These are phyloP conservation scores for Conus betulinus DNA, from an alignment of 1,140 invertebrate genomes.

Conservation along the genomic window DNA sequence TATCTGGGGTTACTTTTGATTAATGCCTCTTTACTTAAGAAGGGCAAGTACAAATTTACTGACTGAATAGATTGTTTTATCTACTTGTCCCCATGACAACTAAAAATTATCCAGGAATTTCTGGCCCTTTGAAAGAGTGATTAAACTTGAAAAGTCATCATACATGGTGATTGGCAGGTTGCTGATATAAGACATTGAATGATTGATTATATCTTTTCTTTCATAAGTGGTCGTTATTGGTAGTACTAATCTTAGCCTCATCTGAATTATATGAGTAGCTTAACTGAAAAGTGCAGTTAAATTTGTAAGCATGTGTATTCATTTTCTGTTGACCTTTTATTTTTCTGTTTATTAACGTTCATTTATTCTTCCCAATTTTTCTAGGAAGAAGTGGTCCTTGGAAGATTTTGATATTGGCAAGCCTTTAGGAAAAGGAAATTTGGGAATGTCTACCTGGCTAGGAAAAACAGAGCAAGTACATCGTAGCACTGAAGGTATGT, in stretches of 20 bases:
- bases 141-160: too few relatives aligned
- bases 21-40: too few relatives aligned
- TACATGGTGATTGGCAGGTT: too few relatives aligned
- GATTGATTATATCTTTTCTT: background rate
- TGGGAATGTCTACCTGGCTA: slow-evolving; percentile 97
- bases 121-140: too few relatives aligned
- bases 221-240: background rate
- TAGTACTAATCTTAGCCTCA: background rate
- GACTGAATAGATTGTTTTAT: too few relatives aligned
- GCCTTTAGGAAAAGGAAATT: slow-evolving; percentile 97
- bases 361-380: background rate
- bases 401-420: slow-evolving; percentile 96
- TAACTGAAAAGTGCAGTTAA: background rate
- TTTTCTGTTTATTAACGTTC: background rate
- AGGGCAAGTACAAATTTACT: too few relatives aligned
- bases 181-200: background rate
- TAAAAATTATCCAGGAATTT: too few relatives aligned
- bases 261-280: background rate
- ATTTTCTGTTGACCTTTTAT: background rate
- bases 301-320: background rate
- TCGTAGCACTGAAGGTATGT: slow-evolving; percentile 93
- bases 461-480: slow-evolving; percentile 94
- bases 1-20: too few relatives aligned
- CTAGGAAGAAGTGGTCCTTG: slow-evolving; percentile 77
- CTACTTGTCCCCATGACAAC: too few relatives aligned